phyloP scores from a whole-genome alignment of 1,140 invertebrate species.

The Cyphomyrmex costatus region DNA sequence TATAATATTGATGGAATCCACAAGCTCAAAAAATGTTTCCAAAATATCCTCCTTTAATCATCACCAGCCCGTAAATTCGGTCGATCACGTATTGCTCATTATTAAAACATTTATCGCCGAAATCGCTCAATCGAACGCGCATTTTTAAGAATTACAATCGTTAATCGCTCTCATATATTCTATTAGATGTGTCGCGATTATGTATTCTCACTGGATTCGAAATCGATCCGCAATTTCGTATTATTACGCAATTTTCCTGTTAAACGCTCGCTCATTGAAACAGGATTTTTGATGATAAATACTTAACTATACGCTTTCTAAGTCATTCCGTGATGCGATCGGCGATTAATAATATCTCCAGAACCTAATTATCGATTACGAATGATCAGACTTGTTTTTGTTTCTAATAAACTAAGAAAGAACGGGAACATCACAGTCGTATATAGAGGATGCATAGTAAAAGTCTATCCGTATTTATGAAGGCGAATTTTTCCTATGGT shows the following conservation, averaged over 20 bases:
- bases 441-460: slow-evolving; percentile 72
- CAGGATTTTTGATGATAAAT: slow-evolving; percentile 25
- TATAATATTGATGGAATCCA: background rate
- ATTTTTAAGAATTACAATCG: slow-evolving; percentile 30
- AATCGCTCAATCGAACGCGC: slow-evolving; percentile 20
- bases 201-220: slow-evolving; percentile 14
- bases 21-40: slow-evolving; percentile 65
- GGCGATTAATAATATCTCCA: slow-evolving; percentile 31
- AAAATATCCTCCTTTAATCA: slow-evolving; percentile 40
- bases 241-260: slow-evolving; percentile 7
- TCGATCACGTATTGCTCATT: slow-evolving; percentile 61
- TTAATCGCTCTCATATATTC: slow-evolving; percentile 8
- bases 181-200: slow-evolving; percentile 31
- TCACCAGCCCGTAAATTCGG: slow-evolving; percentile 32
- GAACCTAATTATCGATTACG: slow-evolving; percentile 37
- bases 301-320: slow-evolving; percentile 42
- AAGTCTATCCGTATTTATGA: slow-evolving; percentile 66
- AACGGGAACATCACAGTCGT: slow-evolving; percentile 79
- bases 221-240: slow-evolving; percentile 34
- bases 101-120: slow-evolving; percentile 14
- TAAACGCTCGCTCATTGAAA: slow-evolving; percentile 13
- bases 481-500: slow-evolving; percentile 58
- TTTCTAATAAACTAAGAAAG: slow-evolving; percentile 72
- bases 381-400: slow-evolving; percentile 70
- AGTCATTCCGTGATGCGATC: slow-evolving; percentile 11